A percentile compares a stretch with the other conserved stretches of the same genome.
phyloP scores from a whole-genome alignment of 2,113 vertebrate species.

The Ailurus styani region DNA sequence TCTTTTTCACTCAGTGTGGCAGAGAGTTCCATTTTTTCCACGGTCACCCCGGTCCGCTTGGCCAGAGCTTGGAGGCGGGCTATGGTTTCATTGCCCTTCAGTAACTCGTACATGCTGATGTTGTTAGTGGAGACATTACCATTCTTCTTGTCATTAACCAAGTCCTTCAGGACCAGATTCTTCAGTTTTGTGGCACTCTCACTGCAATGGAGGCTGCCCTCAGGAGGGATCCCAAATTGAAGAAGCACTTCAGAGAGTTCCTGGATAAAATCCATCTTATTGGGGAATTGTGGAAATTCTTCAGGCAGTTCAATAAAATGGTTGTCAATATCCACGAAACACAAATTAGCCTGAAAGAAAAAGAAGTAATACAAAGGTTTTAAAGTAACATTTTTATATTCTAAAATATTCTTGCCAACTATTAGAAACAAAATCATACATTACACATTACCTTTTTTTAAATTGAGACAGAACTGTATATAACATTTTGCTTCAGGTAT shows the following conservation, averaged over 20 bases:
- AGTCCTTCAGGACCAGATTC: slow-evolving; percentile 89
- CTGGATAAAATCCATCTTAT: slow-evolving; percentile 92
- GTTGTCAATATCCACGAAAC: slow-evolving; percentile 97
- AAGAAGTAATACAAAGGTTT: not conserved
- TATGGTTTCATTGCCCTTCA: slow-evolving; percentile 89
- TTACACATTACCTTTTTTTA: not conserved
- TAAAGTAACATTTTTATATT: not conserved
- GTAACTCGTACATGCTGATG: slow-evolving; percentile 89
- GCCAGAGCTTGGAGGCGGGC: slow-evolving; percentile 94
- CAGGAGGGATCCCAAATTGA: slow-evolving; percentile 86
- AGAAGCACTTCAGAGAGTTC: slow-evolving; percentile 93
- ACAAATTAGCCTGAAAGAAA: slow-evolving; percentile 91
- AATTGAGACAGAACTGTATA: not conserved
- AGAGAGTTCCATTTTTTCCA: slow-evolving; percentile 85
- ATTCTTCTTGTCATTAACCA: slow-evolving; percentile 93
- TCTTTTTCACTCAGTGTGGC: slow-evolving; percentile 76
- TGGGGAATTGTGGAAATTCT: slow-evolving; percentile 94
- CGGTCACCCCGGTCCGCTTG: slow-evolving; percentile 86
- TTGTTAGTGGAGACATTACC: slow-evolving; percentile 90
- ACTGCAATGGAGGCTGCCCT: slow-evolving; percentile 82
- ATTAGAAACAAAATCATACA: slow-evolving; percentile 7
- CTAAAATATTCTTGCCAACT: not conserved
- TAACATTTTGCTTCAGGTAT: not conserved
- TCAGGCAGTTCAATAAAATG: slow-evolving; percentile 92
- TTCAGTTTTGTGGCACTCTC: slow-evolving; percentile 85